Evolutionary conservation across 2,797 vertebrate genomes (phyloP), one percentile per base, ranked within the genome.

Genomic region (Coreius guichenoti): DNA sequence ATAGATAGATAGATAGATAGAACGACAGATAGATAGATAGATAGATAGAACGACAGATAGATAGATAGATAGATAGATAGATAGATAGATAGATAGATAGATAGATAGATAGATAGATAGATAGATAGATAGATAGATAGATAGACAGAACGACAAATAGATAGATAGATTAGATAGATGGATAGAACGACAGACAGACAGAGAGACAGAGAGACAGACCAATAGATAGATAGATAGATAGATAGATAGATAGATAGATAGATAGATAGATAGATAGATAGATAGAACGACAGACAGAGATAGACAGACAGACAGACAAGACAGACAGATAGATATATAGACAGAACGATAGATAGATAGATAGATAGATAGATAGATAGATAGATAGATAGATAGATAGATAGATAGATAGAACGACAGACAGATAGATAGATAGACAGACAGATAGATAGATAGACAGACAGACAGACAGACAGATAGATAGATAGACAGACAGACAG

Each of bases 401-500:
- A 43, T 3, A 43, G 39, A 43, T 8, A 43, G 39, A 43, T 43
- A 43, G 39, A 43, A 1, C 3, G 7, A 45, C 7, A 45, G 39
- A 43, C 1, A 51, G 49, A 51, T 0, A 43, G 39, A 43, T 8
- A 43, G 39, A 43, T 0, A 51, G 8, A 6, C 43, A 9, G 19
- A 56, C 0, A 9, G 54, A 58, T 0, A 23, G 21, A n/a, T 0
- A 58, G 7, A n/a, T 0, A 23, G 54, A 63, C 1, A 26, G n/a
- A 26, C 2, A 26, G 58, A 29, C 1, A 61, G n/a, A 29, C 0
- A 13, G 58, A 61, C 9, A 11, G 75, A 56, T 8, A 2, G 74
- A 76, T n/a, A 0, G 19, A 76, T 14, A 17, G 19, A 67, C 13
- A 31, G 61, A 65, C 6, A 65, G 36, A 58, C 2, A 58, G 21